Percentiles rank a stretch among this genome's conserved stretches.
phyloP scores from a whole-genome alignment of 2,888 invertebrate species.

The Oligia strigilis region DNA sequence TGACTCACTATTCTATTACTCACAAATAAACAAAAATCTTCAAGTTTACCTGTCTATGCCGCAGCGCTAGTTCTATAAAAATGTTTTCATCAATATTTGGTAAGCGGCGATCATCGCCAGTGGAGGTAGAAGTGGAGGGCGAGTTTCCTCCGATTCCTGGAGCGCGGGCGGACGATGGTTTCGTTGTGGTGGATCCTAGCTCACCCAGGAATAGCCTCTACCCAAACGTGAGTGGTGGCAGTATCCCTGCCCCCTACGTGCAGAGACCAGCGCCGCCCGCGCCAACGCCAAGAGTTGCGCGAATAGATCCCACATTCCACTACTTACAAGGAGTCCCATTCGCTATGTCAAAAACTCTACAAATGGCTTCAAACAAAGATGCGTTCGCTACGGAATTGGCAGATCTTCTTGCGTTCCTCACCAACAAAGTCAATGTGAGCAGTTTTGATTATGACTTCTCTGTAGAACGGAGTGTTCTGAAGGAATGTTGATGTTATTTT shows the following conservation, averaged over 20 bases:
- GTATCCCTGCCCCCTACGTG: slow-evolving; percentile 71
- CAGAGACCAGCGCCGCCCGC: slow-evolving; percentile 81
- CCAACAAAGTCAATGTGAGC: slow-evolving; percentile 84
- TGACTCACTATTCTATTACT: slow-evolving; percentile 16
- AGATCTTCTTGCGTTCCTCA: slow-evolving; percentile 88
- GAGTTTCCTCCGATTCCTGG: slow-evolving; percentile 87
- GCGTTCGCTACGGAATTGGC: slow-evolving; percentile 86
- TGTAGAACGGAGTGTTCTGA: slow-evolving; percentile 89
- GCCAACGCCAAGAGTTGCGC: slow-evolving; percentile 69
- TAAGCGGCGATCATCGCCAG: slow-evolving; percentile 86
- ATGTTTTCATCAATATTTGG: slow-evolving; percentile 89
- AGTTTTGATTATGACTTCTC: slow-evolving; percentile 89
- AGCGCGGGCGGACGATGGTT: slow-evolving; percentile 82
- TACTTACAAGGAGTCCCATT: slow-evolving; percentile 91
- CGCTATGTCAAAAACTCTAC: slow-evolving; percentile 85
- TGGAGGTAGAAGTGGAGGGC: slow-evolving; percentile 87
- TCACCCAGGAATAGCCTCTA: slow-evolving; percentile 79
- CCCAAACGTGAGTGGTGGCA: slow-evolving; percentile 79
- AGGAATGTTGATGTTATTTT: slow-evolving; percentile 81
- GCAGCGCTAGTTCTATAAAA: slow-evolving; percentile 16
- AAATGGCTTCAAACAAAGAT: slow-evolving; percentile 86
- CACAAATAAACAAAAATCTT: slow-evolving; percentile 18
- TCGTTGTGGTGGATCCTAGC: slow-evolving; percentile 82
- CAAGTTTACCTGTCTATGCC: slow-evolving; percentile 6
- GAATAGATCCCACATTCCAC: slow-evolving; percentile 81